Evolutionary conservation across 1,140 invertebrate species (phyloP).

Genomic region (Nautilus pompilius): DNA sequence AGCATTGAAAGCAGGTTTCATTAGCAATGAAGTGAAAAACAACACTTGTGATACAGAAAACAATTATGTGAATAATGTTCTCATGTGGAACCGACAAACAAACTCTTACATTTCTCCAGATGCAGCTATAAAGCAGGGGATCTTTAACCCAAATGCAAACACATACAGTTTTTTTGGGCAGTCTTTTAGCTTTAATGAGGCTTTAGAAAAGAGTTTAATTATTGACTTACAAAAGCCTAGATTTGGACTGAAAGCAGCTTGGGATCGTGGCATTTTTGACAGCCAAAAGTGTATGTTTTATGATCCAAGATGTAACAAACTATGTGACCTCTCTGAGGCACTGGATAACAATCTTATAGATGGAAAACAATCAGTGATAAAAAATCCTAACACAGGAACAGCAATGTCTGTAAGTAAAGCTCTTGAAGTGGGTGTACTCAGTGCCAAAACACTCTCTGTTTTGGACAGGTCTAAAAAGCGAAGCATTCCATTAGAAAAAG

Average conservation of each 20-base stretch:
- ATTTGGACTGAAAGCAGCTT: slow-evolving; percentile 65
- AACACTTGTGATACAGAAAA: not conserved
- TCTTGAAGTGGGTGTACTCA: slow-evolving; percentile 81
- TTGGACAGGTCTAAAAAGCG: slow-evolving; percentile 65
- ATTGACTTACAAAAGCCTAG: slow-evolving; percentile 74
- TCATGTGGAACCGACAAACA: not conserved
- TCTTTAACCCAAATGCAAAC: not conserved
- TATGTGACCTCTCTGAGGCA: slow-evolving; percentile 71
- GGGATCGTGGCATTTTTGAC: slow-evolving; percentile 23
- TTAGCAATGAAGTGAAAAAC: too few relatives aligned
- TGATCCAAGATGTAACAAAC: slow-evolving; percentile 75
- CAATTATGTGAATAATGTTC: not conserved
- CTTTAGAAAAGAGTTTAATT: slow-evolving; percentile 71
- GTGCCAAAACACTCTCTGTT: slow-evolving; percentile 77
- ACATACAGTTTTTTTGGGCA: not conserved
- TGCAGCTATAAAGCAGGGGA: not conserved
- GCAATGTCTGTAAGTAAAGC: slow-evolving; percentile 75
- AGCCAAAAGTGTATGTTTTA: slow-evolving; percentile 72
- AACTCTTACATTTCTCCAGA: not conserved
- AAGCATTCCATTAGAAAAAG: slow-evolving; percentile 77
- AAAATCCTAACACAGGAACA: slow-evolving; percentile 61
- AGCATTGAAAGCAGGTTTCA: not conserved
- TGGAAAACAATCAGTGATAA: slow-evolving; percentile 68
- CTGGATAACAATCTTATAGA: slow-evolving; percentile 72
- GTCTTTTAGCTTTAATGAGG: not conserved